These are phyloP conservation scores for Nanger granti DNA, from an alignment of 2,113 vertebrate species.

Conservation along the genomic window DNA sequence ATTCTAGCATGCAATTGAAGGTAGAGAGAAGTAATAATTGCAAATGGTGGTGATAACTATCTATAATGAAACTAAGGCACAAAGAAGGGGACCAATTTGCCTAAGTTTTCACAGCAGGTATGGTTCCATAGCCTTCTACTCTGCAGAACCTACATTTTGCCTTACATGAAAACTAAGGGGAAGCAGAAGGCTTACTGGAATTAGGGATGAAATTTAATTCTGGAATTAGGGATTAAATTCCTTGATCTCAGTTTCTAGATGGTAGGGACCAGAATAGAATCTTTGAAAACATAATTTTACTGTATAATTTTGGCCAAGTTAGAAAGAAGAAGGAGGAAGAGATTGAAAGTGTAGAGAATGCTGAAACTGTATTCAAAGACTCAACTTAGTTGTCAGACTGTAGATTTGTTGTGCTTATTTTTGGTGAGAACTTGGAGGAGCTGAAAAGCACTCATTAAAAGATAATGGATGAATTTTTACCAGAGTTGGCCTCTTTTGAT, in stretches of 20 bases:
- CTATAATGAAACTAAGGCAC: not conserved
- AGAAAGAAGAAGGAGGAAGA: slow-evolving; percentile 43
- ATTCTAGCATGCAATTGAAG: not conserved
- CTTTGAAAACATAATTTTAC: not conserved
- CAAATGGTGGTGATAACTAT: not conserved
- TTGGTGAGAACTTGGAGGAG: not conserved
- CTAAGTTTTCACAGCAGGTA: not conserved
- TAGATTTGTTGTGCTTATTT: not conserved
- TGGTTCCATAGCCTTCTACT: not conserved
- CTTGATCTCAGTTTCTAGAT: not conserved
- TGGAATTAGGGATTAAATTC: not conserved
- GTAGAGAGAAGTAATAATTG: not conserved
- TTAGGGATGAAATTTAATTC: not conserved
- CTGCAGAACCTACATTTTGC: not conserved
- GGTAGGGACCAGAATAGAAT: not conserved
- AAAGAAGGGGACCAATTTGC: not conserved
- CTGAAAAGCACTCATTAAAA: not conserved
- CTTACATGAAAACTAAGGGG: not conserved
- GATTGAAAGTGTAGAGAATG: not conserved
- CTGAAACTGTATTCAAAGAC: not conserved
- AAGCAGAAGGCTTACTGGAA: not conserved
- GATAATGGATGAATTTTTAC: not conserved
- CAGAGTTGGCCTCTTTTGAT: not conserved
- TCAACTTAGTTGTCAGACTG: not conserved
- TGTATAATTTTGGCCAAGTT: slow-evolving; percentile 39